These are phyloP conservation scores for Stichodactyla helianthus DNA, from an alignment of 64 coral and sea anemone species.

Conservation along the genomic window DNA sequence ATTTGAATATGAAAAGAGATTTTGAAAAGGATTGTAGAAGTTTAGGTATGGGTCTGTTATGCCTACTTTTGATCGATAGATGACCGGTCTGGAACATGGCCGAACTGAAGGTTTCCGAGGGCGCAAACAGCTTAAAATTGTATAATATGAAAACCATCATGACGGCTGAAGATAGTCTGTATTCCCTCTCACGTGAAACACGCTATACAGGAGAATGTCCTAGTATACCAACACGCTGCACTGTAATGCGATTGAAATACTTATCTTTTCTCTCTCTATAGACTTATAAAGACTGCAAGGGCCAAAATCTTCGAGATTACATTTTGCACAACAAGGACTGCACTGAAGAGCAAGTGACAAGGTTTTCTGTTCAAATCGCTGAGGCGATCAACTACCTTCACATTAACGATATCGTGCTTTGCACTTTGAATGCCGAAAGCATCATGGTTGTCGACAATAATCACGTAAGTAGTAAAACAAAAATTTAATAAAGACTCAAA, in stretches of 20 bases:
- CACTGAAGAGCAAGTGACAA: not conserved
- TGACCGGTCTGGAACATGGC: too few relatives aligned
- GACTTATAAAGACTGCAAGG: not conserved
- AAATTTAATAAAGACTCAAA: not conserved
- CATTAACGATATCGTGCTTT: not conserved
- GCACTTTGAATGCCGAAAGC: not conserved
- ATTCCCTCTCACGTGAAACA: too few relatives aligned
- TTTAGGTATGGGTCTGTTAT: too few relatives aligned
- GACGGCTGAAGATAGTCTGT: too few relatives aligned
- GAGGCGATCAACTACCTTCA: not conserved
- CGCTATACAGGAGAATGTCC: too few relatives aligned
- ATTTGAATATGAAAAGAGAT: too few relatives aligned
- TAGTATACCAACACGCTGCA: too few relatives aligned
- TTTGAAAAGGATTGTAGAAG: too few relatives aligned
- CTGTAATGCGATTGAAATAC: not conserved
- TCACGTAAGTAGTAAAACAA: not conserved
- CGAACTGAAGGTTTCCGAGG: too few relatives aligned
- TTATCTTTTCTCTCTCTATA: not conserved
- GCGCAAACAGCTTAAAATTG: too few relatives aligned
- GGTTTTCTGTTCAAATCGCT: not conserved
- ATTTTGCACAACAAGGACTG: not conserved
- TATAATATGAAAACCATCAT: too few relatives aligned
- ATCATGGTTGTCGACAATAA: not conserved
- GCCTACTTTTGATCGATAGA: too few relatives aligned
- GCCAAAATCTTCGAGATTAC: not conserved